These are phyloP conservation scores for Parus major DNA, from an alignment of 2,113 vertebrate genomes.

Conservation along the genomic window DNA sequence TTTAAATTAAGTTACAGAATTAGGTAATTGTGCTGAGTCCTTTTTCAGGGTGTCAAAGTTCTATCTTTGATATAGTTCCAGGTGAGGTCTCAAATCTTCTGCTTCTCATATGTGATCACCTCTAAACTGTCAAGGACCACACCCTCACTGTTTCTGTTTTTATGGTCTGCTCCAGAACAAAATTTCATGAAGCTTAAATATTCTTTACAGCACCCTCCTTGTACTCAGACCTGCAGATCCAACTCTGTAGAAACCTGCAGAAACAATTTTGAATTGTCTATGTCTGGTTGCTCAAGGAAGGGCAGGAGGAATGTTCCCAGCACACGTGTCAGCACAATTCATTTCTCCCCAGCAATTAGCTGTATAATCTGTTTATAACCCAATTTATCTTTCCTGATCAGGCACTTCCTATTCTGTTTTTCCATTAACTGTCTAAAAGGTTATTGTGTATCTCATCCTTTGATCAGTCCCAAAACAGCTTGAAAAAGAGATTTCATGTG, in stretches of 20 bases:
- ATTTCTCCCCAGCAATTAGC: not conserved
- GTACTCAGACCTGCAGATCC: not conserved
- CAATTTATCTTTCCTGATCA: not conserved
- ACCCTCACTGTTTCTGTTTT: not conserved
- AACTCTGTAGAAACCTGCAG: not conserved
- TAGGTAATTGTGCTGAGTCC: not conserved
- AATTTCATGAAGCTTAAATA: not conserved
- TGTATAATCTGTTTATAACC: not conserved
- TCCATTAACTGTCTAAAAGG: not conserved
- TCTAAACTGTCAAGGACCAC: fast-evolving
- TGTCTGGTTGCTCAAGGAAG: not conserved
- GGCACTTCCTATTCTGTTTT: not conserved
- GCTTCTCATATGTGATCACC: not conserved
- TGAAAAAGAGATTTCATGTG: not conserved
- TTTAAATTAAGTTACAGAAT: not conserved
- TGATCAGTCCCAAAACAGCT: not conserved
- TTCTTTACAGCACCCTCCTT: not conserved
- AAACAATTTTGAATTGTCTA: not conserved
- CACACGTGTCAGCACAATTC: not conserved
- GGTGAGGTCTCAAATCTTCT: not conserved
- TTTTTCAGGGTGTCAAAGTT: not conserved
- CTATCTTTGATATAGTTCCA: not conserved
- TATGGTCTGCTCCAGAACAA: not conserved
- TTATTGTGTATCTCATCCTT: not conserved
- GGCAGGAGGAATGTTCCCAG: not conserved